Base-by-base conservation (phyloP, 2,888 invertebrate species). In the Brachyptera risi region DNA sequence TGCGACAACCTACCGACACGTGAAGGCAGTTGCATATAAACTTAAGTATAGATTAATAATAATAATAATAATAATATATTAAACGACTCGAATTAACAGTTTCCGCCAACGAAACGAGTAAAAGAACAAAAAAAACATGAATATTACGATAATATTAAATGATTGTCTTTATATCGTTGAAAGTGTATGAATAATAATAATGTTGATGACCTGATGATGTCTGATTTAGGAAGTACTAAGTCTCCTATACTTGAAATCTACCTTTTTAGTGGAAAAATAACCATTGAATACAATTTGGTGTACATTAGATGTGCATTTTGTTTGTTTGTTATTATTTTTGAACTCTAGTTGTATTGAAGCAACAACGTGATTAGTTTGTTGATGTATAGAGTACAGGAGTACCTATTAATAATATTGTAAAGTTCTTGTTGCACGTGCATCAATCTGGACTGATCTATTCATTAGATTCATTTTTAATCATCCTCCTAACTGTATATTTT, bases 401-500 rank as follows among this genome's bases (percentile, higher is more conserved):
- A 64, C 47, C 58, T 60, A 64, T 59, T 62, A 64, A 31, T 57
- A 54, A 50, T 59, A 60, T 60, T 62, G 62, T 64, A 64, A 62
- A 58, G 57, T 59, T 65, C 61, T n/a, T 65, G 64, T 65, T 63
- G 57, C 65, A 65, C 61, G 63, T 56, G 60, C 62, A 64, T 58
- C 37, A 62, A 57, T 57, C 60, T 65, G 65, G 63, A 65, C 65
- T 65, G 65, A 65, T 63, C 63, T 60, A 64, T 50, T 59, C 63
- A 61, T 62, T 51, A 54, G 24, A 64, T 62, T 60, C 65, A 65
- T 62, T 58, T 64, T 65, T 62, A 62, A 51, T 65, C 64, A 63
- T 65, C 62, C 63, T 60, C 63, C 62, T 60, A 57, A 56, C 56
- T 65, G 65, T 65, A 65, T 63, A 65, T 65, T 65, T 65, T 65